phyloP scores from a whole-genome alignment of 2,888 invertebrate genomes.

The Drosophila kuntzei region DNA sequence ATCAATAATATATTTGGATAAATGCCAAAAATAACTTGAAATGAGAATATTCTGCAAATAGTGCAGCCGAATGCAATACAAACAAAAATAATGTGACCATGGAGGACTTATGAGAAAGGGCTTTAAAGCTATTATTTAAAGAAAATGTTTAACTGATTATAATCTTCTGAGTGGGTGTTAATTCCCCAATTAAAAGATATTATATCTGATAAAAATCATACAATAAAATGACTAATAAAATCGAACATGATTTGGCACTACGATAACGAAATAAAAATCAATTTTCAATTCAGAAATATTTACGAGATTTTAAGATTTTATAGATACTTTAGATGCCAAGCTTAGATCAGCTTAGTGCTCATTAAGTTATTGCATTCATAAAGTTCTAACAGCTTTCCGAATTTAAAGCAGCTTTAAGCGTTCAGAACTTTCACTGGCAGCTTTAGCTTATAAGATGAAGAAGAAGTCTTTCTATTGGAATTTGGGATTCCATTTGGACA shows the following conservation, averaged over 20 bases:
- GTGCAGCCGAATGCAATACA: neutral
- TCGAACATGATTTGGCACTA: constrained; percentile 8
- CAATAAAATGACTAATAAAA: constrained; percentile 17
- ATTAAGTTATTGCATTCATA: constrained; percentile 48
- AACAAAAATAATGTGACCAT: neutral
- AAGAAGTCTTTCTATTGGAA: constrained; percentile 2
- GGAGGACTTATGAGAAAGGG: neutral
- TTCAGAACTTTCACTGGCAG: constrained; percentile 53
- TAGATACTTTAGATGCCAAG: constrained; percentile 12
- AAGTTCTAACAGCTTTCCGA: constrained; percentile 31
- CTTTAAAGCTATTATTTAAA: neutral
- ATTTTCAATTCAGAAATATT: constrained; percentile 32
- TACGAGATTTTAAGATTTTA: constrained; percentile 20
- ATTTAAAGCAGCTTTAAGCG: constrained; percentile 8
- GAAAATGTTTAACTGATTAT: neutral
- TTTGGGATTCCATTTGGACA: constrained; percentile 15
- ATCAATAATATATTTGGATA: constrained; percentile 34
- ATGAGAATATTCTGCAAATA: neutral
- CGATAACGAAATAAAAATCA: constrained; percentile 17
- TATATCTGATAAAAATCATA: neutral
- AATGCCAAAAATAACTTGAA: constrained; percentile 28
- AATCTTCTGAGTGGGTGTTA: constrained; percentile 22
- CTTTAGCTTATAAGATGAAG: constrained; percentile 2
- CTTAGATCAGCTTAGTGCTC: constrained; percentile 36
- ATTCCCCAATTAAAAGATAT: neutral